Percentiles rank a stretch among this genome's conserved stretches.
Conservation (phyloP, 2,797 vertebrate species). For the Acanthiza pusilla region DNA sequence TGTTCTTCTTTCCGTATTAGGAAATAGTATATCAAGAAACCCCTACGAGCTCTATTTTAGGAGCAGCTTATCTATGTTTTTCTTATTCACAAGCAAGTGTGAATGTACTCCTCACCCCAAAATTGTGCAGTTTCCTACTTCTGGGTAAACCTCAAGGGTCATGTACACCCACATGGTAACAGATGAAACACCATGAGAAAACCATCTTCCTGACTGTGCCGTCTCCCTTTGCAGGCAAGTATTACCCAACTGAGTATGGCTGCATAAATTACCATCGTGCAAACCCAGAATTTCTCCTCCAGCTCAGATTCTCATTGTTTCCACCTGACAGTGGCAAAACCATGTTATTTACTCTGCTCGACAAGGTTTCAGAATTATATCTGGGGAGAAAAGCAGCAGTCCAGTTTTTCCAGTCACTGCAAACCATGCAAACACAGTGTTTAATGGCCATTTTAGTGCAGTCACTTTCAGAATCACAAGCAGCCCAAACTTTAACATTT, state of each 20-base stretch:
- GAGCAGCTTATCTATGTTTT: background rate
- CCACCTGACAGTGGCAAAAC: background rate
- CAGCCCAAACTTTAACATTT: background rate
- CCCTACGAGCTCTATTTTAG: background rate
- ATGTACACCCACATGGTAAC: background rate
- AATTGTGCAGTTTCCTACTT: conserved; percentile 34
- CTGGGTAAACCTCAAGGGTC: conserved; percentile 10
- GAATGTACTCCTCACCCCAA: background rate
- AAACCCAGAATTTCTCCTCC: background rate
- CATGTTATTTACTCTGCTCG: background rate
- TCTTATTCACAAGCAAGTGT: background rate
- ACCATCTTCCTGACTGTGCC: background rate
- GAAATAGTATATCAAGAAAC: background rate
- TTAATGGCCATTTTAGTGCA: background rate
- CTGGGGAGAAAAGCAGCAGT: background rate
- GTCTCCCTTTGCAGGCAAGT: background rate
- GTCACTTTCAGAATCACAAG: background rate
- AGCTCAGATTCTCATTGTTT: background rate
- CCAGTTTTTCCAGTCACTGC: background rate
- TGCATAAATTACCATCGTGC: background rate
- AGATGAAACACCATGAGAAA: conserved; percentile 27
- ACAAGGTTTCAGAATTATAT: background rate
- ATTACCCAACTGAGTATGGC: background rate
- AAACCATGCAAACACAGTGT: background rate
- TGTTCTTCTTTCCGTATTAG: background rate